Conservation (phyloP, 37 sponge, comb jelly and placozoan genomes). For the Beroe forskalii region DNA sequence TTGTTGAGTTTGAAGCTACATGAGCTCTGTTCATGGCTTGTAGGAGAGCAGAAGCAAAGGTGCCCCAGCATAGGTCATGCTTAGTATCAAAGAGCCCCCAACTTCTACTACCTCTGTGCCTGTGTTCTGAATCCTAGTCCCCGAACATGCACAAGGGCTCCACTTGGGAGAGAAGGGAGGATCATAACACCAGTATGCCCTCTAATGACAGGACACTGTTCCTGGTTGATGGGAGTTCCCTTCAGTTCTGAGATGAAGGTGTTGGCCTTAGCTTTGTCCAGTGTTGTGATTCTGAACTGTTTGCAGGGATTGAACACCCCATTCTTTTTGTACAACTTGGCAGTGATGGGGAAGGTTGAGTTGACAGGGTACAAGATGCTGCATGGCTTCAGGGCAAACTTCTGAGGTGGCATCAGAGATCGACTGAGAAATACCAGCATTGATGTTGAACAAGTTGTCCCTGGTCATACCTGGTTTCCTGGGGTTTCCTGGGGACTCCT, state of each 20-base stretch:
- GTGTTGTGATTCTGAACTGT: constrained; percentile 94
- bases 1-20: no score
- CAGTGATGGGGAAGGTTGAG: constrained; percentile 93
- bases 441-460: constrained; percentile 99
- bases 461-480: constrained; percentile 99
- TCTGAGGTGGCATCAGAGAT: constrained; percentile 79
- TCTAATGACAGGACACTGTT: constrained; percentile 86
- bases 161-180: constrained; percentile 82
- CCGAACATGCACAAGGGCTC: constrained; percentile 70
- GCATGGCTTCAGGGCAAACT: constrained; percentile 90
- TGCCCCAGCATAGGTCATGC: constrained; percentile 99
- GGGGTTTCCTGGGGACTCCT: constrained; percentile 87
- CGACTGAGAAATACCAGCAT: constrained; percentile 89
- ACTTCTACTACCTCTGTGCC: constrained; percentile 99
- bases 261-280: constrained; percentile 93
- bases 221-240: constrained; percentile 74
- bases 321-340: constrained; percentile 92
- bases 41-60: constrained; percentile 67
- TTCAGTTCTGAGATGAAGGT: constrained; percentile 91
- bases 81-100: constrained; percentile 93
- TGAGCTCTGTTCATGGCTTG: constrained; percentile 72
- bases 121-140: constrained; percentile 91
- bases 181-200: constrained; percentile 97
- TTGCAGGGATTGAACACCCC: constrained; percentile 87
- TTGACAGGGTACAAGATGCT: constrained; percentile 96